phyloP scores from a whole-genome alignment of 2,888 invertebrate species.

The Cynaeus angustus region DNA sequence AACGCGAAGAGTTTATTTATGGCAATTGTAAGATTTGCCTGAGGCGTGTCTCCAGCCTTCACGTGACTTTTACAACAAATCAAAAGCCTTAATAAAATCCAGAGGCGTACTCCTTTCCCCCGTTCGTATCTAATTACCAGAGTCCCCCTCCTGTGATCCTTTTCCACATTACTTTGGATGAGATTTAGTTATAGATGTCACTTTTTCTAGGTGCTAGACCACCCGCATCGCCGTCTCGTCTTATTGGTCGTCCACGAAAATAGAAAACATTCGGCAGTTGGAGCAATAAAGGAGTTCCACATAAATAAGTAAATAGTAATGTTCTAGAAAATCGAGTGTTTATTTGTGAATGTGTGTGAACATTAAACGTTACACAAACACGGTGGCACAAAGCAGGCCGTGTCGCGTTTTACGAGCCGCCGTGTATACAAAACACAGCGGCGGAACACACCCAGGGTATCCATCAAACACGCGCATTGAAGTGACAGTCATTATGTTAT shows the following conservation, averaged over 20 bases:
- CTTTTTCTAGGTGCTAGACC: conserved; percentile 65
- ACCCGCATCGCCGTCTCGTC: conserved; percentile 58
- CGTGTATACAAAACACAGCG: conserved; percentile 43
- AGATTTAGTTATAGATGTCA: conserved; percentile 12
- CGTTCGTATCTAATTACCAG: neutral
- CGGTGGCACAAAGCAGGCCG: conserved; percentile 54
- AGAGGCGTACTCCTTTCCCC: conserved; percentile 16
- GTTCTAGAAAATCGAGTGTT: conserved; percentile 71
- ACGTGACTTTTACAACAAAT: conserved; percentile 28
- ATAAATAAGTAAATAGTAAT: conserved; percentile 71
- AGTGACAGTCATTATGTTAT: conserved; percentile 71
- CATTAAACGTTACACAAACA: conserved; percentile 67
- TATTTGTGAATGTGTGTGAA: conserved; percentile 70
- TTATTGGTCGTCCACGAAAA: conserved; percentile 64
- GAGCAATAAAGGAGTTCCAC: conserved; percentile 66
- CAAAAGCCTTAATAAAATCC: neutral
- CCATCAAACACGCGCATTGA: conserved; percentile 66
- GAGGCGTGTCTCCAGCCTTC: conserved; percentile 19
- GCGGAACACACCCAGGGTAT: conserved; percentile 50
- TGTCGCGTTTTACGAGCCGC: conserved; percentile 48
- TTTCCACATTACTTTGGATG: neutral
- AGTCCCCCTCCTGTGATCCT: neutral
- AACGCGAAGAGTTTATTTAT: conserved; percentile 33
- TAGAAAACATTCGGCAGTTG: conserved; percentile 66
- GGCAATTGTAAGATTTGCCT: conserved; percentile 29